Percentiles rank a stretch among this genome's conserved stretches.
These are phyloP conservation scores for Ooceraea biroi DNA, from an alignment of 1,140 invertebrate species.

Conservation along the genomic window DNA sequence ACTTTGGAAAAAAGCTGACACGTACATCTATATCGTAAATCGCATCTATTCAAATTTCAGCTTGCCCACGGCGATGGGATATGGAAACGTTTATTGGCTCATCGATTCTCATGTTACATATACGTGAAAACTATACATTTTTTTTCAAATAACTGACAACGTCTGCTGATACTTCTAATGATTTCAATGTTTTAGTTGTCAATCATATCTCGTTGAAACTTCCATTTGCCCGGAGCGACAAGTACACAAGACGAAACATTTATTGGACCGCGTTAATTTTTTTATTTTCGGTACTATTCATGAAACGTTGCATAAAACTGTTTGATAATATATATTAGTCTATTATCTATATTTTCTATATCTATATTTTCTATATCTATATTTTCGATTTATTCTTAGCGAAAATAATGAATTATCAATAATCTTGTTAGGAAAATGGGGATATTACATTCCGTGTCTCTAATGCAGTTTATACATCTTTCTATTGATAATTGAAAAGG, in stretches of 20 bases:
- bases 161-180: neutral
- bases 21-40: neutral
- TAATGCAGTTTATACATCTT: neutral
- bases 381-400: too few relatives aligned
- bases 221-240: neutral
- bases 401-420: too few relatives aligned
- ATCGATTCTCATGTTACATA: neutral
- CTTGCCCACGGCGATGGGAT: neutral
- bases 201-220: neutral
- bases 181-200: neutral
- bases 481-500: neutral
- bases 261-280: neutral
- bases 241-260: neutral
- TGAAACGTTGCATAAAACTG: too few relatives aligned
- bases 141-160: neutral
- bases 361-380: too few relatives aligned
- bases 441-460: too few relatives aligned
- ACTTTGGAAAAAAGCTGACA: constrained; percentile 13
- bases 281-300: too few relatives aligned
- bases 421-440: too few relatives aligned
- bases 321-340: neutral
- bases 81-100: constrained; percentile 6
- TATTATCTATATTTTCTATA: too few relatives aligned
- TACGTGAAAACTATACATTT: neutral
- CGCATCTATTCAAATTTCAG: neutral